Percentiles rank a stretch among this genome's conserved stretches.
phyloP scores from a whole-genome alignment of 2,888 invertebrate species.

The Apantesis nais region DNA sequence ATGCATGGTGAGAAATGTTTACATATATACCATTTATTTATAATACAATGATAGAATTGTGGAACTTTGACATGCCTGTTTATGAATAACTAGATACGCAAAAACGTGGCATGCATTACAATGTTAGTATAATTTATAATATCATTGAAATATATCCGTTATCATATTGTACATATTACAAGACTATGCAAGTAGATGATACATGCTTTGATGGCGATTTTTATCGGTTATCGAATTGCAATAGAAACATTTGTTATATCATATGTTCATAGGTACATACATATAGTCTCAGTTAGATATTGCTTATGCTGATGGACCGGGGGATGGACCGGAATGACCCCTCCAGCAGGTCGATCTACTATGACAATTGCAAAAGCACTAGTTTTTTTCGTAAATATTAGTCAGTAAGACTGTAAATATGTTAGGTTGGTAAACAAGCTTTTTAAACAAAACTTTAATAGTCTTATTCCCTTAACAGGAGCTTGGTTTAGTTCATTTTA shows the following conservation, averaged over 20 bases:
- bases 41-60: constrained; percentile 4
- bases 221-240: constrained; percentile 14
- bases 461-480: background rate
- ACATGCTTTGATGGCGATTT: background rate
- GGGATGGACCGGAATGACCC: no score
- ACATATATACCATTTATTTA: background rate
- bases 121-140: background rate
- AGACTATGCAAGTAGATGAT: constrained; percentile 9
- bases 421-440: no score
- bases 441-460: background rate
- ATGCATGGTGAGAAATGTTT: background rate
- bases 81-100: background rate
- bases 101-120: background rate
- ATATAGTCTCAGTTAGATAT: no score
- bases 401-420: no score
- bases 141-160: constrained; percentile 4
- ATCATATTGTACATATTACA: constrained; percentile 18
- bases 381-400: no score
- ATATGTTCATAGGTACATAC: no score
- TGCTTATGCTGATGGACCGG: no score
- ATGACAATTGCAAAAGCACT: no score
- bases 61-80: constrained; percentile 9
- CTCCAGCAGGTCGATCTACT: no score
- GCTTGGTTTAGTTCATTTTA: background rate
- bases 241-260: constrained; percentile 5